Evolutionary conservation across 1,140 invertebrate genomes (phyloP).

Genomic region (Drosophila tsacasi): DNA sequence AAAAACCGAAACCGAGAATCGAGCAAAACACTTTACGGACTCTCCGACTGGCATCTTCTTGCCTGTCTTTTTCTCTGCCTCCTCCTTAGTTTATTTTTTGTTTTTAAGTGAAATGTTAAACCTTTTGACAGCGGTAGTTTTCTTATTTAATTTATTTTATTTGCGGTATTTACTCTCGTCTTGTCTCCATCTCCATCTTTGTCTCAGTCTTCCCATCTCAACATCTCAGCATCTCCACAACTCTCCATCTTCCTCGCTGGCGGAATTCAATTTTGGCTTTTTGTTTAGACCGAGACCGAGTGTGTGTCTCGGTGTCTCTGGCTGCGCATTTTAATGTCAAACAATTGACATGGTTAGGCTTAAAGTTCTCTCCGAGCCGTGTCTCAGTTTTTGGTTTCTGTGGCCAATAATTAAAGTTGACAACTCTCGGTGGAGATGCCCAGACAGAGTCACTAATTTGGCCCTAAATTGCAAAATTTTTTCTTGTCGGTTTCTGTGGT

Average conservation of each 20-base stretch:
- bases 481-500: constrained; percentile 29
- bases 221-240: not conserved
- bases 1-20: constrained; percentile 36
- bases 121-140: constrained; percentile 82
- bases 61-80: constrained; percentile 12
- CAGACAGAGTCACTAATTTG: constrained; percentile 36
- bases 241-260: constrained; percentile 39
- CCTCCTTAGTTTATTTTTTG: constrained; percentile 52
- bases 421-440: constrained; percentile 51
- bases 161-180: constrained; percentile 77
- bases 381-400: constrained; percentile 45
- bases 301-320: constrained; percentile 38
- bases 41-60: constrained; percentile 21
- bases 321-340: constrained; percentile 77
- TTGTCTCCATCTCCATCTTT: constrained; percentile 7
- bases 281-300: constrained; percentile 61
- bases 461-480: constrained; percentile 47
- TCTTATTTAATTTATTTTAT: constrained; percentile 84
- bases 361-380: constrained; percentile 33
- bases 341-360: constrained; percentile 72
- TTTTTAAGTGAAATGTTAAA: constrained; percentile 84
- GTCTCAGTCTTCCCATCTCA: not conserved
- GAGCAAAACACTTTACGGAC: constrained; percentile 33
- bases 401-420: constrained; percentile 76
- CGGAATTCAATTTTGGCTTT: constrained; percentile 78